Percentiles rank a stretch among this genome's conserved stretches.
Conservation (phyloP, 2,113 vertebrate species). For the Antechinus stuartii region DNA sequence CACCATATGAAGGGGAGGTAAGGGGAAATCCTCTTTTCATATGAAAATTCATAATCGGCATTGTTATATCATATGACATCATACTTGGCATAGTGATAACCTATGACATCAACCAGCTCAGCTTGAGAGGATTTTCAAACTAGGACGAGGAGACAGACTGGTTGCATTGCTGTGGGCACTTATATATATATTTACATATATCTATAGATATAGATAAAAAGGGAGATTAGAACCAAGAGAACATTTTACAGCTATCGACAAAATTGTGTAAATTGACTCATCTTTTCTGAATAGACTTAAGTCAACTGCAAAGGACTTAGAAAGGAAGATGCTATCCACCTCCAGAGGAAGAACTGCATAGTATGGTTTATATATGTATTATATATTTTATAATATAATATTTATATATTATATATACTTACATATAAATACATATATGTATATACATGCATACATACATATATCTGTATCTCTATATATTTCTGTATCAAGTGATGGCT, state of each 20-base stretch:
- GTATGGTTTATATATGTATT: too few relatives aligned
- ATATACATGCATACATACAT: too few relatives aligned
- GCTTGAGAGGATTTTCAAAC: not conserved
- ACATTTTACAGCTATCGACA: not conserved
- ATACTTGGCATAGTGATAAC: not conserved
- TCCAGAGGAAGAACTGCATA: not conserved
- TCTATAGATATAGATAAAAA: not conserved
- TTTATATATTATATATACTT: too few relatives aligned
- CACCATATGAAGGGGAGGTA: not conserved
- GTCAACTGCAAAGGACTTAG: not conserved
- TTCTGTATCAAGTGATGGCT: not conserved
- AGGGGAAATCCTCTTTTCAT: not conserved
- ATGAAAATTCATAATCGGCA: not conserved
- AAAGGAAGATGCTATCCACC: not conserved
- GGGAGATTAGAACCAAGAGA: not conserved
- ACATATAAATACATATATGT: too few relatives aligned
- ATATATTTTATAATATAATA: too few relatives aligned
- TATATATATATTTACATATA: too few relatives aligned
- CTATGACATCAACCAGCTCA: not conserved
- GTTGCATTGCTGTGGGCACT: not conserved
- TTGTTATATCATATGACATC: not conserved
- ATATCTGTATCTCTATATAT: not conserved
- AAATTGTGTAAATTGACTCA: not conserved
- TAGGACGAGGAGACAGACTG: not conserved
- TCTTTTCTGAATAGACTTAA: not conserved